phyloP scores from a whole-genome alignment of 2,113 vertebrate genomes.

The Pitta sordida region DNA sequence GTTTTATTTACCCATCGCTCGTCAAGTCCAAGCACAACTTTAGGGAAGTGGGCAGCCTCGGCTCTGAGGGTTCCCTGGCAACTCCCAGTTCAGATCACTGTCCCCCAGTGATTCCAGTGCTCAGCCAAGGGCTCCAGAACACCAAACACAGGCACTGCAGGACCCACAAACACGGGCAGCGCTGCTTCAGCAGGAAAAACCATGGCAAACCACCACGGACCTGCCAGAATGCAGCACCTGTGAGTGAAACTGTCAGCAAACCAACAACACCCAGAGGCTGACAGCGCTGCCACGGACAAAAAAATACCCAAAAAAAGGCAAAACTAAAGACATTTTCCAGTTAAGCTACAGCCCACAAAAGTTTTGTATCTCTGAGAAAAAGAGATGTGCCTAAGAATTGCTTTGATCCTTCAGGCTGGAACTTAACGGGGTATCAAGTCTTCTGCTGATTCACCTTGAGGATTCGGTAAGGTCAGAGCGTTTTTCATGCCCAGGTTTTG shows the following conservation, averaged over 20 bases:
- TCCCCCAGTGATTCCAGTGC: neutral
- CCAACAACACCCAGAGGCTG: rapidly evolving
- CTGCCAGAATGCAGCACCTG: neutral
- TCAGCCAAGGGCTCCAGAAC: neutral
- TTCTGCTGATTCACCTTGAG: neutral
- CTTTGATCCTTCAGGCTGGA: neutral
- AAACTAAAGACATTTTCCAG: neutral
- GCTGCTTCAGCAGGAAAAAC: no score
- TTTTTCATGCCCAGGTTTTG: neutral
- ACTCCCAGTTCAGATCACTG: neutral
- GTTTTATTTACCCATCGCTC: rapidly evolving
- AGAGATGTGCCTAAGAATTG: neutral
- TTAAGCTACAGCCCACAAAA: neutral
- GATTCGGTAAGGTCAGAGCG: neutral
- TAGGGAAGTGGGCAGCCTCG: rapidly evolving
- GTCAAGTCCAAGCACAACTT: neutral
- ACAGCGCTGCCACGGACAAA: neutral
- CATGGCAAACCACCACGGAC: neutral
- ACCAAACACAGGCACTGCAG: neutral
- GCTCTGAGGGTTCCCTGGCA: rapidly evolving
- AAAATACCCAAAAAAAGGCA: neutral
- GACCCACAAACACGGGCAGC: neutral
- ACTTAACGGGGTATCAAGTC: neutral
- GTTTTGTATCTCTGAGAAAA: neutral
- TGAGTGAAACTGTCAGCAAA: rapidly evolving